Evolutionary conservation across 2,888 invertebrate genomes (phyloP), one percentile per base, ranked within the genome.

Genomic region (Synanthedon formicaeformis): DNA sequence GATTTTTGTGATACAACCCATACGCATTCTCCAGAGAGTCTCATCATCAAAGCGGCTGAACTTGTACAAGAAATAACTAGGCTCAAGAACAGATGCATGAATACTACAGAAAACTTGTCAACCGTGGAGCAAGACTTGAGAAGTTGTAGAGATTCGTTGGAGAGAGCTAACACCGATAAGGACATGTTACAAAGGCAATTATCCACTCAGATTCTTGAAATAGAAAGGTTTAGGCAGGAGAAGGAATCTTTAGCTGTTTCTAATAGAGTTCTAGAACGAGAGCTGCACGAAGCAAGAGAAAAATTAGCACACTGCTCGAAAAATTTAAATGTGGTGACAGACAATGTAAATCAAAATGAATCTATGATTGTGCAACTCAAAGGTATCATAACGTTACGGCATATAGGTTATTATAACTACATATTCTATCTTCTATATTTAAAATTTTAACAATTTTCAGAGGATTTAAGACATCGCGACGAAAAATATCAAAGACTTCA

Each of bases 31-130:
- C 90, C 92, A 0, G 94, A 94, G 67, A 89, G 91, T 58, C 88
- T 94, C 4, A 88, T 94, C n/a, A 91, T 92, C 54, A 93, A 94
- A 75, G 92, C 93, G 5, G 90, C 93, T 6, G 94, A 95, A 75
- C 81, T 94, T 14, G 92, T 94, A 18, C 92, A 94, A 71, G 95
- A 93, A 64, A 88, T 91, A 51, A 90, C 91, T 14, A 87, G 92
- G 53, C 77, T 92, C 11, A 90, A 92, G 61, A 89, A 89, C 23
- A 91, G 89, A 73, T 89, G 90, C 51, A 77, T 85, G 65, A 90
- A 88, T 55, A 88, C 90, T 2, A 88, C 88, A 41, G 91, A 92
- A 66, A 90, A 88, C 55, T 72, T 92, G 52, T 82, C 90, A 1
- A 86, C 88, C 0, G 84, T 91, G 0, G 92, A 93, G 73, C 86